These are phyloP conservation scores for Theonella swinhoei DNA, from an alignment of 37 sponge, comb jelly and placozoan genomes.

Conservation along the genomic window DNA sequence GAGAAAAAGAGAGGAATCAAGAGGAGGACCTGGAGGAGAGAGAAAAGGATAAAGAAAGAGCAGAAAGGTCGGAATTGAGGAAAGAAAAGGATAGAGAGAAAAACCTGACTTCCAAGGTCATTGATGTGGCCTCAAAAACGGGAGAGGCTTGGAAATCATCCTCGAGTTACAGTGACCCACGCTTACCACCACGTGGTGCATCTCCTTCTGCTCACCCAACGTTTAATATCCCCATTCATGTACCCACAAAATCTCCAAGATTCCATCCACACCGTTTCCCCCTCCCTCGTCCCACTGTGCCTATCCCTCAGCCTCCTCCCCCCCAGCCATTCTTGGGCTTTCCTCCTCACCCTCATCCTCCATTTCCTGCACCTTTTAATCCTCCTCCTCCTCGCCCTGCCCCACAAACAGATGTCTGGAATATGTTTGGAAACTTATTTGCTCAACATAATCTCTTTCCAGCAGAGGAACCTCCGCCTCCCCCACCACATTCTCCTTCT, in stretches of 20 bases:
- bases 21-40: not conserved
- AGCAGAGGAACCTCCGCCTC: not conserved
- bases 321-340: not conserved
- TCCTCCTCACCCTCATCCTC: not conserved
- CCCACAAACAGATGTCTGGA: not conserved
- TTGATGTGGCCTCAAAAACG: no score
- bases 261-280: not conserved
- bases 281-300: not conserved
- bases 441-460: not conserved
- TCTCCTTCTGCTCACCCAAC: not conserved
- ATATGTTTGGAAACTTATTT: not conserved
- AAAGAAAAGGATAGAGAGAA: not conserved
- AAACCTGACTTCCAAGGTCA: no score
- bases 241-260: no score
- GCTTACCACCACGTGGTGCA: not conserved
- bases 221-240: not conserved
- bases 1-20: not conserved
- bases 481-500: not conserved
- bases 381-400: not conserved
- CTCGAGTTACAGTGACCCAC: not conserved
- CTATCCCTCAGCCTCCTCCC: not conserved
- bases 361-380: not conserved
- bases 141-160: not conserved
- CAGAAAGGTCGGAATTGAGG: not conserved
- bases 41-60: not conserved